Base-by-base conservation (phyloP, 1,140 invertebrate genomes). In the Liolophura sinensis region DNA sequence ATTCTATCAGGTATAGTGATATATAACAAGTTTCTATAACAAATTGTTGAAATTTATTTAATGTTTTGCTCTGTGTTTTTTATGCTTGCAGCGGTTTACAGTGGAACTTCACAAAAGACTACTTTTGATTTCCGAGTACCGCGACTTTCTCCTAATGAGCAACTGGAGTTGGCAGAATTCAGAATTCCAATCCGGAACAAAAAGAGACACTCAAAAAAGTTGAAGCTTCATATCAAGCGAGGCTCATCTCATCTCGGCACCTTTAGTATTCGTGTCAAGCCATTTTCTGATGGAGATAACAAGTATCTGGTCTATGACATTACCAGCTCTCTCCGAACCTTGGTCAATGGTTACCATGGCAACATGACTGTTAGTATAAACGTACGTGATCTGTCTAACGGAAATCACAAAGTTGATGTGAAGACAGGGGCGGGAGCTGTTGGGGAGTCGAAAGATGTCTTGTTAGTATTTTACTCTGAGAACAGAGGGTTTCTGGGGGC, bases 381-480 rank as follows among this genome's bases (percentile, higher is more conserved):
- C 18, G 25, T 71, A 31, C 65, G 67, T 6, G 52, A 49, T 31
- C 60, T 61, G 52, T 47, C 64, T 48, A 25, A 47, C 24, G 54
- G 57, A 12, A 60, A 69, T 22, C 68, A 63, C 20, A 51, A 31
- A 15, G 50, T 58, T 40, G 60, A 46, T 49, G 25, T 31, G 14
- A 52, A 55, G 15, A 56, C 68, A 59, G 52, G 31, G 7, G 22
- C 58, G 20, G 20, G 48, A 5, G 49, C 54, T 25, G 50, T 52
- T 25, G 56, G 60, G 14, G 18, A 58, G n/a, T 11, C 6, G 11
- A 58, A 67, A 0, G 60, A 66, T 11, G 73, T 71, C 20, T 56
- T 79, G 15, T 63, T 79, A 22, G 71, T 77, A 4, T 62, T 79
- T n/a, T 77, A 77, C 62, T 72, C 74, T 14, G 56, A 74, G 61